These are phyloP conservation scores for Lepidurus couesii DNA, from an alignment of 1,140 invertebrate genomes.

Conservation along the genomic window DNA sequence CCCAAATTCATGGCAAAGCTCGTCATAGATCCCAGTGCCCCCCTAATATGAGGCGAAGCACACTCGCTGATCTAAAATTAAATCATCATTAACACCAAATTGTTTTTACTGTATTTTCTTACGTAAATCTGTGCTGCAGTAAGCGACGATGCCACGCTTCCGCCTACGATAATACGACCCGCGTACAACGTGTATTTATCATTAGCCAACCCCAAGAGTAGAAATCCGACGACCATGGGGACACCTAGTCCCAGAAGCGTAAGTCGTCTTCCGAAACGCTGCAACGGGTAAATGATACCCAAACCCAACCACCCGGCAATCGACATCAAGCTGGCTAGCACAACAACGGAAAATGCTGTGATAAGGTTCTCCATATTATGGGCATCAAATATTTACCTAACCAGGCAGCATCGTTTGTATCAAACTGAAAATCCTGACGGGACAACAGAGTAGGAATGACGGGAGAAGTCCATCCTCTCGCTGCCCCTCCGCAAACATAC, in stretches of 20 bases:
- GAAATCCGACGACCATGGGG: conserved; percentile 45
- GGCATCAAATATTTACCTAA: conserved; percentile 17
- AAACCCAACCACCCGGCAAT: conserved; percentile 30
- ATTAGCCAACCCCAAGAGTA: conserved; percentile 45
- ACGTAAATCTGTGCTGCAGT: conserved; percentile 58
- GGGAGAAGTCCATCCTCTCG: conserved; percentile 31
- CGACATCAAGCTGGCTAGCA: conserved; percentile 28
- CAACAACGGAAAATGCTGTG: not conserved
- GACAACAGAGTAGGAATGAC: conserved; percentile 20
- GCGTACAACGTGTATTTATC: conserved; percentile 46
- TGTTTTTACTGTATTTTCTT: conserved; percentile 37
- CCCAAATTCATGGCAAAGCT: not conserved
- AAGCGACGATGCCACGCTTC: conserved; percentile 55
- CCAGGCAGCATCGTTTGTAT: conserved; percentile 23
- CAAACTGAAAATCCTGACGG: not conserved
- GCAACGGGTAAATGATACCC: conserved; percentile 40
- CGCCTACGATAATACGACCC: conserved; percentile 59
- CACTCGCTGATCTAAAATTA: not conserved
- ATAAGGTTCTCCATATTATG: not conserved
- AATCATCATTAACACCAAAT: not conserved
- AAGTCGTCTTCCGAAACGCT: conserved; percentile 46
- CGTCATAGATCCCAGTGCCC: not conserved
- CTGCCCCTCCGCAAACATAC: conserved; percentile 27
- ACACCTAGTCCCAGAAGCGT: conserved; percentile 43
- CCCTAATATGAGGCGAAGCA: not conserved